Evolutionary conservation across 2,888 invertebrate genomes (phyloP).

Genomic region (Rotaria sp.): DNA sequence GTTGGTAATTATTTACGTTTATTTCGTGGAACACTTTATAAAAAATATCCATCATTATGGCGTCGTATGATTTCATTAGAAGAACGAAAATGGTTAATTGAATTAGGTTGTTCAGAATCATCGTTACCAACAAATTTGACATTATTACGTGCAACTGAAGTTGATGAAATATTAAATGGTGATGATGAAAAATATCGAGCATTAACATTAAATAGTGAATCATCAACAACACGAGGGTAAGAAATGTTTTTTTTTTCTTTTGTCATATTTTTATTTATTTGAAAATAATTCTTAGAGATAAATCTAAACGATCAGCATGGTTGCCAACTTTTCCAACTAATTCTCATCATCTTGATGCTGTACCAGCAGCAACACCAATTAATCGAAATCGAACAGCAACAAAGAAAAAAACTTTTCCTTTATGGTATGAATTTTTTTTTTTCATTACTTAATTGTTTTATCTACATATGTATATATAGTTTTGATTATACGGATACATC

Average conservation of each 20-base stretch:
- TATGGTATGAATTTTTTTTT: constrained; percentile 57
- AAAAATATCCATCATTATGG: constrained; percentile 94
- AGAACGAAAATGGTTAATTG: constrained; percentile 79
- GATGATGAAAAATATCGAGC: constrained; percentile 68
- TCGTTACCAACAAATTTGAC: constrained; percentile 94
- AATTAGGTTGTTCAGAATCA: constrained; percentile 68
- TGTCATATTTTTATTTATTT: not conserved
- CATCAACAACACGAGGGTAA: constrained; percentile 34
- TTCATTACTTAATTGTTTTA: not conserved
- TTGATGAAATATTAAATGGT: constrained; percentile 92
- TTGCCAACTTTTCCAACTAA: constrained; percentile 58
- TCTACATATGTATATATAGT: constrained; percentile 54
- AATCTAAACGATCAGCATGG: constrained; percentile 32
- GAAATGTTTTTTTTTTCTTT: not conserved
- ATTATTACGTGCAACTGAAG: constrained; percentile 79
- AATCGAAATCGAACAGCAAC: constrained; percentile 80
- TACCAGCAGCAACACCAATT: constrained; percentile 95
- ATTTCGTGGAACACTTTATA: constrained; percentile 92
- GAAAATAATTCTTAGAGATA: not conserved
- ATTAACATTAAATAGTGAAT: constrained; percentile 30
- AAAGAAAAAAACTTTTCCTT: constrained; percentile 72
- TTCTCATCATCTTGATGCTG: constrained; percentile 80
- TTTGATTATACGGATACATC: constrained; percentile 92
- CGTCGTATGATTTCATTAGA: constrained; percentile 86
- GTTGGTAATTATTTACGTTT: constrained; percentile 69